Base-by-base conservation (phyloP, 2,797 vertebrate genomes). In the Perodicticus potto region DNA sequence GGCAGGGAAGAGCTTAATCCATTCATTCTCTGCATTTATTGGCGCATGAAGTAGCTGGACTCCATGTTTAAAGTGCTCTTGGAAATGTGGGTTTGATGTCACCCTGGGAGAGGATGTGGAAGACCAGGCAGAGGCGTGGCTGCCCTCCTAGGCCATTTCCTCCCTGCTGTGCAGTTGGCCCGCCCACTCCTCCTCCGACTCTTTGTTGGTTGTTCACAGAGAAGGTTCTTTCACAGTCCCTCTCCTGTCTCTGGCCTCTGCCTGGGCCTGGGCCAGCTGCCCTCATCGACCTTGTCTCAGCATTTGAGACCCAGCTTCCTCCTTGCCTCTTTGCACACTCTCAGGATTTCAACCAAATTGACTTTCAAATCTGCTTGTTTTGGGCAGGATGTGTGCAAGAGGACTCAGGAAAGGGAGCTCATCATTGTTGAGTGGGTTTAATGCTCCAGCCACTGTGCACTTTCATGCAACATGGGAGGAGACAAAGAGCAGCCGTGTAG, bases 11-110 rank as follows among this genome's bases (percentile, higher is more conserved):
- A 97, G 95, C 94, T 92, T 89, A 95, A 98, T 96, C 95, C 93
- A 97, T 97, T 96, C 93, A 19, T 85, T 97, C 94, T 96, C 90
- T 93, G 59, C 53, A 61, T 93, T 97, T 94, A 86, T 72, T 49
- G 95, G 89, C 37, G 77, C 53, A 83, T 82, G 65, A 94, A 84
- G 96, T 72, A 96, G 93, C 96, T 93, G 57, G 77, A 91, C 96
- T 92, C 37, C 94, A 81, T 53, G 96, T 95, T 94, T 96, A 95
- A 96, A 94, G 88, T 73, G 81, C 83, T 95, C 94, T 97, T 61
- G 65, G 25, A 7, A n/a, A 37, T 11, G 45, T 23, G 22, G 6
- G 19, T 45, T 7, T 59, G 73, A 27, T 10, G 77, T 69, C 17
- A 27, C 57, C 29, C 55, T 17, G 25, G 78, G 65, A 61, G 63